Base-by-base conservation (phyloP, 2,797 vertebrate species). In the Melanotaenia maccullochi region DNA sequence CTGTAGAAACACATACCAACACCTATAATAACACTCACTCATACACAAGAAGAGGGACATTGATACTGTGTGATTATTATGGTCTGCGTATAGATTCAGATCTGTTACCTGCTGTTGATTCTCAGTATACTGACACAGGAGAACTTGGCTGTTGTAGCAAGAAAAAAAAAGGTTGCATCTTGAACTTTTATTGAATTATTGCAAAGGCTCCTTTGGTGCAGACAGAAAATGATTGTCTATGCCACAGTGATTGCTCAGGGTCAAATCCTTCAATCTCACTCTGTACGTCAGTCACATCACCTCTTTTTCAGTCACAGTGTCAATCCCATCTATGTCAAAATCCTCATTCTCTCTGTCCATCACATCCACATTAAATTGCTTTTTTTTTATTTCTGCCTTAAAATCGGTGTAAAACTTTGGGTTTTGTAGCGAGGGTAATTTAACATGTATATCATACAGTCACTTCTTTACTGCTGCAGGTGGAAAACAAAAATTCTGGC, bases 371-470 rank as follows among this genome's bases (percentile, higher is more conserved):
- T 35, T 14, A 72, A 32, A 9, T 16, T 13, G 20, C 6, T 42
- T 6, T 51, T 52, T 22, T 18, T 30, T 5, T 30, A 30, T 30
- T 16, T 55, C 42, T 58, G 28, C 35, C 30, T 18, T 12, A 22
- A 72, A 12, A 20, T 3, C 40, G 20, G 20, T 12, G 20, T 35
- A n/a, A 8, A 67, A 5, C 65, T 60, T 66, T 65, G 60, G 30
- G 38, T 52, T 33, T n/a, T 57, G 60, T 63, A 75, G 62, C 84
- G 84, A 20, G 25, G 68, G 35, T 77, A 60, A 81, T 88, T 83
- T 74, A 71, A 74, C 71, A 60, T 51, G 24, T 42, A 35, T 42
- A 70, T 60, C 57, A 65, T 14, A 32, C 32, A 32, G 52, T 36
- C n/a, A 28, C 8, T 49, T 13, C 62, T 75, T 83, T 58, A 68